These are phyloP conservation scores for Holcopasites calliopsidis DNA, from an alignment of 1,140 invertebrate genomes.

Conservation along the genomic window DNA sequence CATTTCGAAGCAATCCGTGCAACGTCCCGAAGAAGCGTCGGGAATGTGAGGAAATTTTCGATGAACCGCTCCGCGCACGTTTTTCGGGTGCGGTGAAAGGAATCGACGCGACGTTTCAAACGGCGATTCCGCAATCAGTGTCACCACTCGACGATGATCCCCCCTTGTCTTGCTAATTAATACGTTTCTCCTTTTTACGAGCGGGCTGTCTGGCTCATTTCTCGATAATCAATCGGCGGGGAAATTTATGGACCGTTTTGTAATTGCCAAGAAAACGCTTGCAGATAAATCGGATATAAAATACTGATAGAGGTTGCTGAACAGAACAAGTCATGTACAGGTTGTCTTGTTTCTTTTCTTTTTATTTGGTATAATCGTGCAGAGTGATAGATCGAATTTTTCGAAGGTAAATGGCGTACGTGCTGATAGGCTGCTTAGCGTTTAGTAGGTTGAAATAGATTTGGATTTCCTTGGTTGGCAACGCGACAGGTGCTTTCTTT, in stretches of 20 bases:
- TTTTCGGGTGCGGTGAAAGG: not conserved
- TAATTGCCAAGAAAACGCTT: not conserved
- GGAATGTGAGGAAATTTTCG: constrained; percentile 39
- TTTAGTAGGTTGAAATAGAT: too few relatives aligned
- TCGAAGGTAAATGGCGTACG: too few relatives aligned
- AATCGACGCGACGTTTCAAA: not conserved
- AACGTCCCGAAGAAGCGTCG: constrained; percentile 15
- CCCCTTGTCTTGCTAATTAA: not conserved
- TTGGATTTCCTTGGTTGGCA: too few relatives aligned
- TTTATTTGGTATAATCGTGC: too few relatives aligned
- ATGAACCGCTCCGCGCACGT: not conserved
- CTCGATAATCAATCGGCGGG: not conserved
- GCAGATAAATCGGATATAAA: not conserved
- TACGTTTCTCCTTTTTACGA: not conserved
- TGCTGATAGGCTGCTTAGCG: too few relatives aligned
- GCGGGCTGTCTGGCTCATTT: not conserved
- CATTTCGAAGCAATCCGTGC: constrained; percentile 33
- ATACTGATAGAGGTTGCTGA: not conserved
- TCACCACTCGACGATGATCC: too few relatives aligned
- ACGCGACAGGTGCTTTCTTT: too few relatives aligned
- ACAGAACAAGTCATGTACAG: too few relatives aligned
- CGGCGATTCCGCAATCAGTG: not conserved
- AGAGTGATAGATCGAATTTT: too few relatives aligned
- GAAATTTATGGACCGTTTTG: not conserved
- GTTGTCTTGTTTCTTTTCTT: too few relatives aligned